Percentiles rank a stretch among this genome's conserved stretches.
Conservation (phyloP, 2,113 vertebrate species). For the Ramphastos sulfuratus region DNA sequence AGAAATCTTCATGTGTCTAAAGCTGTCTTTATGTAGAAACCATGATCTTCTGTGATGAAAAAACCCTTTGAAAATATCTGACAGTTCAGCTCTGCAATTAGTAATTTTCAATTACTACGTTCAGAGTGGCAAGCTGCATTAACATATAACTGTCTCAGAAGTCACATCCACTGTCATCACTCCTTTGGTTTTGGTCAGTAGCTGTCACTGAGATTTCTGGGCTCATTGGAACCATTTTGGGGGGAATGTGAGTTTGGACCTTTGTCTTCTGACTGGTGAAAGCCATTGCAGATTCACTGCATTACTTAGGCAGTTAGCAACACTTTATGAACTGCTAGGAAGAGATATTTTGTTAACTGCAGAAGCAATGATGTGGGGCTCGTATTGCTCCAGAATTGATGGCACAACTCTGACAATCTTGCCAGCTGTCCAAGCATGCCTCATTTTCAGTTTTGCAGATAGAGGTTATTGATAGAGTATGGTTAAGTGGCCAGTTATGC, state of each 20-base stretch:
- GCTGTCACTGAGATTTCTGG: not conserved
- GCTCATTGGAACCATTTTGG: not conserved
- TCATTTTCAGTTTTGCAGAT: not conserved
- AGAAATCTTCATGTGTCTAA: not conserved
- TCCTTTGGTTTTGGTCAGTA: not conserved
- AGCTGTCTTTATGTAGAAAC: not conserved
- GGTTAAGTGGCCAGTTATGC: not conserved
- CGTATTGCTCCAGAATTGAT: not conserved
- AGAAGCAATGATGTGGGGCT: not conserved
- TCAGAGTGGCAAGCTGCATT: constrained; percentile 3
- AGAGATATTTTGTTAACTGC: not conserved
- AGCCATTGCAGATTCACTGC: not conserved
- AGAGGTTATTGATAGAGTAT: not conserved
- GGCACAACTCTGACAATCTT: not conserved
- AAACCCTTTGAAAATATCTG: constrained; percentile 11
- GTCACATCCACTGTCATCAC: not conserved
- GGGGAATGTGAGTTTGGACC: not conserved
- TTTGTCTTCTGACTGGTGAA: not conserved
- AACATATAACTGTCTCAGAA: not conserved
- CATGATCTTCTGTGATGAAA: not conserved
- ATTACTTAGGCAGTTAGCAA: not conserved
- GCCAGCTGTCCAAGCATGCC: not conserved
- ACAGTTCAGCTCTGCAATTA: constrained; percentile 47
- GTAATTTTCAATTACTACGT: constrained; percentile 44
- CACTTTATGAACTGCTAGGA: not conserved